Evolutionary conservation across 2,888 invertebrate species (phyloP), one percentile per base, ranked within the genome.

Genomic region (Anaspis maculata): DNA sequence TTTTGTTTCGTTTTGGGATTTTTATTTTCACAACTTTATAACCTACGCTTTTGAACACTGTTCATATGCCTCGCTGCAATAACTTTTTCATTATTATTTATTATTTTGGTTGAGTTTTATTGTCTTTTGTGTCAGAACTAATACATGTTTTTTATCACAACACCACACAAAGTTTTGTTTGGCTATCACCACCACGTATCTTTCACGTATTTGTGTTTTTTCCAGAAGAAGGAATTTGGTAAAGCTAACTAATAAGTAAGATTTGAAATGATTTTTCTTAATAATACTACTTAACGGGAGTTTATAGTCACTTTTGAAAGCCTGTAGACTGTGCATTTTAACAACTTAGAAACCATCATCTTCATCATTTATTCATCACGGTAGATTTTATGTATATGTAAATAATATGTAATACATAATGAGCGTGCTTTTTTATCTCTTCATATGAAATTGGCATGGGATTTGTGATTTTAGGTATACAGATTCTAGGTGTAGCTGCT

Each of bases 291-390:
- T n/a, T n/a, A n/a, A n/a, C n/a, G n/a, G 34, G 46, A 44, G 46
- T 41, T 45, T 44, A 41, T 46, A 41, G 41, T 43, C 51, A 51
- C 50, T 46, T 37, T 32, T 47, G 44, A 45, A 55, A 55, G 56
- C 55, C 56, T 54, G 51, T 53, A 53, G 57, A 55, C 42, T 50
- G 50, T 54, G 54, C 52, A 49, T 52, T 44, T 42, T 39, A 35
- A 32, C 32, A 34, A 13, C 7, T 15, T 12, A 32, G 31, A 32
- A 24, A 39, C 23, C 34, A 34, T 32, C 25, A n/a, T n/a, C n/a
- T n/a, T n/a, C n/a, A n/a, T n/a, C n/a, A n/a, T n/a, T n/a, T 39
- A 32, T 19, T 19, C 5, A 6, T 19, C 19, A 19, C 19, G 5
- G 5, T 19, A 19, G 5, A 34, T 27, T 21, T 25, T 29, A 23